Base-by-base conservation (phyloP, 2,797 vertebrate genomes). In the Xenops minutus region DNA sequence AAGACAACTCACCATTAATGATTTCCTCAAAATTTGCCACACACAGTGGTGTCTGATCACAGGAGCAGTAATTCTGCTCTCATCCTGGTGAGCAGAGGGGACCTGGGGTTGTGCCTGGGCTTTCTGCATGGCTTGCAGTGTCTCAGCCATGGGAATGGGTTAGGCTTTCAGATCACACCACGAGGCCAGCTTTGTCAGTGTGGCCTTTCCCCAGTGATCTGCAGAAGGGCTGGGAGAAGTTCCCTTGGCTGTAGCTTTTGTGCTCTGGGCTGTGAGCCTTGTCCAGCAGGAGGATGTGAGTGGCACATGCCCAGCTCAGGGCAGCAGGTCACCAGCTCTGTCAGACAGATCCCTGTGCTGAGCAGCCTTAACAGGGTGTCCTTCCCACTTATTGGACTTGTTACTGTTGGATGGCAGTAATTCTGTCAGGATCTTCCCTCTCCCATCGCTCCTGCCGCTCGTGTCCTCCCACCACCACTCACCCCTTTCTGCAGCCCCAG, bases 111-210 rank as follows among this genome's bases (percentile, higher is more conserved):
- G 29, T 63, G 8, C 52, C 2, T 0, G 7, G 7, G 59, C 29
- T 68, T 76, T 51, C 27, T 1, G 1, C 1, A 1, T 30, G 56
- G 23, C 37, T 92, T 67, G 30, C 37, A 13, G 2, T 71, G 26
- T 17, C 44, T 11, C 39, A 12, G 17, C 55, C 52, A 4, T 1
- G 0, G 27, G 26, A 15, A n/a, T 46, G 24, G 41, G 21, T 74
- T 39, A 22, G 41, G 7, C 36, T 93, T 81, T 41, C 34, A 76
- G 1, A 43, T 61, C 1, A 1, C 36, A 6, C 0, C 1, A 0
- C 0, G 2, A 78, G 46, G 30, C 36, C 44, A 61, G 16, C 67
- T 68, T 69, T 52, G 55, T 34, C 0, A 1, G 23, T 72, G 29
- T 69, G 58, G 24, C 52, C n/a, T 79, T 87, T 58, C 21, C 1